These are phyloP conservation scores for Platorchestia sp. DNA, from an alignment of 1,140 invertebrate species.

Conservation along the genomic window DNA sequence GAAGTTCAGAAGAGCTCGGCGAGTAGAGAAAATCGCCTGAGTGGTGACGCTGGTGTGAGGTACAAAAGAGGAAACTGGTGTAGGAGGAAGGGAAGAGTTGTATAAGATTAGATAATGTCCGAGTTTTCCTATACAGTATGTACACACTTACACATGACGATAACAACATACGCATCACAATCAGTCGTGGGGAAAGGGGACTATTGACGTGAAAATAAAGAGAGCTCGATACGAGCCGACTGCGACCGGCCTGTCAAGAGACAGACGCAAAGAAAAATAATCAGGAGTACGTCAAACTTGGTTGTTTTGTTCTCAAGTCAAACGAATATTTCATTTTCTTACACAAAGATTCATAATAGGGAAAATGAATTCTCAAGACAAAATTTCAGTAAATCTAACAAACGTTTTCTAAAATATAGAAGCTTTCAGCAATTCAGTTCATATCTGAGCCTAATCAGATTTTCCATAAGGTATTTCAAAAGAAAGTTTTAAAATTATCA, in stretches of 20 bases:
- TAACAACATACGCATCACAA: slow-evolving; percentile 45
- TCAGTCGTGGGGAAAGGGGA: neutral
- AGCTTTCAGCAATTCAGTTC: neutral
- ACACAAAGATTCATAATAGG: neutral
- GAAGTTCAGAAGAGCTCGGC: neutral
- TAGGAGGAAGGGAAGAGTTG: neutral
- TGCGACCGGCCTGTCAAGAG: neutral
- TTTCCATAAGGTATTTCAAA: neutral
- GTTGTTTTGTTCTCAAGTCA: neutral
- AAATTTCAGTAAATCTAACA: neutral
- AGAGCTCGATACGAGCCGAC: slow-evolving; percentile 42
- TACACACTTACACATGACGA: slow-evolving; percentile 51
- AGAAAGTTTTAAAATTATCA: neutral
- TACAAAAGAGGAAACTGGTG: neutral
- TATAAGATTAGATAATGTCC: neutral
- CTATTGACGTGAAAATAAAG: neutral
- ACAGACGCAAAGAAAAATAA: neutral
- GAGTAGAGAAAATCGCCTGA: neutral
- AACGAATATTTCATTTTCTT: neutral
- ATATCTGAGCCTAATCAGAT: neutral
- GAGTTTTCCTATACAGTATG: neutral
- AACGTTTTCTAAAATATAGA: neutral
- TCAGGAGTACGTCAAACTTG: neutral
- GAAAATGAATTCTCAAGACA: neutral
- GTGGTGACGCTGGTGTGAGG: neutral